These are phyloP conservation scores for Oryctolagus cuniculus DNA, from an alignment of 2,113 vertebrate genomes.

Conservation along the genomic window DNA sequence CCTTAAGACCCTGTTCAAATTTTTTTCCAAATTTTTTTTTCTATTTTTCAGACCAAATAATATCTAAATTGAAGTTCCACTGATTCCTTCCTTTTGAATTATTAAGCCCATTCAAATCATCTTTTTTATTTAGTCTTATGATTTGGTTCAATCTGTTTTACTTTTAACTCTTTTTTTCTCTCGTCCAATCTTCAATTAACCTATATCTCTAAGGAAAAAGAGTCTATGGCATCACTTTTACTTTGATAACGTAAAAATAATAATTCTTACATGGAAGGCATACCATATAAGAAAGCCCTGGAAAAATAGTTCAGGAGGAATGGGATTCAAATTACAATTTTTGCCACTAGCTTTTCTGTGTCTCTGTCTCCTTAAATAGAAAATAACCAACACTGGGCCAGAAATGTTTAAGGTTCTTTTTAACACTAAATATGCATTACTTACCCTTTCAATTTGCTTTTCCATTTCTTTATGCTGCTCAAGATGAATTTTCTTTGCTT, in stretches of 20 bases:
- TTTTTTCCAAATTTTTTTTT: not conserved
- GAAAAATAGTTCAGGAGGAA: conserved; percentile 42
- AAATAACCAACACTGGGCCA: conserved; percentile 23
- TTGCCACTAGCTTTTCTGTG: not conserved
- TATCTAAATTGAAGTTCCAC: conserved; percentile 29
- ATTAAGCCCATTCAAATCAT: not conserved
- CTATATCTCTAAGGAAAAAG: not conserved
- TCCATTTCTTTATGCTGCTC: conserved; percentile 92
- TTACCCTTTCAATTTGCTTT: conserved; percentile 93
- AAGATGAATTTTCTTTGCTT: conserved; percentile 88
- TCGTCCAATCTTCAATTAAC: conserved; percentile 14
- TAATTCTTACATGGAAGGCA: not conserved
- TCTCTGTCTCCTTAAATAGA: conserved; percentile 55
- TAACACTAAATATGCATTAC: conserved; percentile 57
- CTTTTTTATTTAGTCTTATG: conserved; percentile 24
- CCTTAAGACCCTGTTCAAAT: not conserved
- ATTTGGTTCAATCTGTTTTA: not conserved
- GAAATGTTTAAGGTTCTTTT: conserved; percentile 45
- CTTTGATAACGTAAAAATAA: conserved; percentile 36
- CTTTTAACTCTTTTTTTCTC: not conserved
- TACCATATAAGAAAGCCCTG: not conserved
- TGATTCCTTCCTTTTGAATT: not conserved
- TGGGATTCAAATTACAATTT: conserved; percentile 1
- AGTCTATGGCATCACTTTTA: conserved; percentile 39
- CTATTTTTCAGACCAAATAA: conserved; percentile 7